Evolutionary conservation across 2,797 vertebrate species (phyloP).

Genomic region (Sebastes ruberrimus): DNA sequence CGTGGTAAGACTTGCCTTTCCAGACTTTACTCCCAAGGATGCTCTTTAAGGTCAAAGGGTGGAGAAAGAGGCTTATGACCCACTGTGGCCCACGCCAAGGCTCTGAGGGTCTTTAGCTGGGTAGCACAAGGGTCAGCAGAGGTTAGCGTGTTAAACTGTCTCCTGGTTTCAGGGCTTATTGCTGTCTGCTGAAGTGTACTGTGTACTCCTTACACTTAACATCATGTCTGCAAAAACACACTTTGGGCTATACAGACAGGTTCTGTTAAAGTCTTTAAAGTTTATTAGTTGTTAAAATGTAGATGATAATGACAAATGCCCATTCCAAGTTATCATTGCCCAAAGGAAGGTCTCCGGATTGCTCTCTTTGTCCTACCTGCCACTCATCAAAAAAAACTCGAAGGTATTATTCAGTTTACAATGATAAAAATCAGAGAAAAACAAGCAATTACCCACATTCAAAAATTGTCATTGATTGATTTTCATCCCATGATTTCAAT

Average conservation of each 20-base stretch:
- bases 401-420: neutral
- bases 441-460: neutral
- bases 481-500: neutral
- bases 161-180: slow-evolving; percentile 35
- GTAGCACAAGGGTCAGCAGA: slow-evolving; percentile 30
- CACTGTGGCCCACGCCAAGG: slow-evolving; percentile 12
- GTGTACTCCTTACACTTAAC: slow-evolving; percentile 20
- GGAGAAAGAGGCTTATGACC: slow-evolving; percentile 63
- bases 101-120: slow-evolving; percentile 47
- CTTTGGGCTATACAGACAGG: no score
- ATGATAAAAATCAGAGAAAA: neutral
- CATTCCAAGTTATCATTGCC: neutral
- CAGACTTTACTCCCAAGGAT: slow-evolving; percentile 45
- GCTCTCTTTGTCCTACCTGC: neutral
- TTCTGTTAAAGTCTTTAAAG: no score
- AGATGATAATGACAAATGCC: neutral
- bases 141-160: slow-evolving; percentile 38
- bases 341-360: neutral
- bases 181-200: slow-evolving; percentile 5
- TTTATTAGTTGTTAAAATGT: neutral
- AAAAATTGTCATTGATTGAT: neutral
- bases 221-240: slow-evolving; percentile 26
- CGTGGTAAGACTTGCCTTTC: slow-evolving; percentile 55
- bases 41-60: slow-evolving; percentile 49
- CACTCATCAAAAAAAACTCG: neutral